Evolutionary conservation across 2,888 invertebrate genomes (phyloP), one percentile per base, ranked within the genome.

Genomic region (Acrocyrtus sp.): DNA sequence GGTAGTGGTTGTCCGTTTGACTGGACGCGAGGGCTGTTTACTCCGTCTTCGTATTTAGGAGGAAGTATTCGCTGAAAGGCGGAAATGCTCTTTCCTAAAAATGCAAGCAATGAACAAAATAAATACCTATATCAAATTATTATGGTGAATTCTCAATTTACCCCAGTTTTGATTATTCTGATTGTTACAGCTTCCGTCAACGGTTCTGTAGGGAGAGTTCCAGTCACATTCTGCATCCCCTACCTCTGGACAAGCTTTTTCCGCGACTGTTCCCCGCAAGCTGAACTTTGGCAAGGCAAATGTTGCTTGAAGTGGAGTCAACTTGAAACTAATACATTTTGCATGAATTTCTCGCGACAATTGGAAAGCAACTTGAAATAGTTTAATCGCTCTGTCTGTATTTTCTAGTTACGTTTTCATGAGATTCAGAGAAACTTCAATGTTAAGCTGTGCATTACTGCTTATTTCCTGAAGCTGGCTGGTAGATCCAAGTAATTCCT

Each of bases 151-250:
- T 45, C 17, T 45, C 45, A 45, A 10, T n/a, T 89, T 87, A 10
- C 98, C 98, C 88, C 92, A 90, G 8, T 89, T 88, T 0, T 96
- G 94, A 79, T 92, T 88, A 70, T 88, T 86, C 54, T 92, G 84
- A 84, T 98, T 98, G 84, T 99, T 99, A 84, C 98, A 99, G 0
- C 95, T 90, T 0, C 98, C 98, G 84, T 98, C 98, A 75, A 92
- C 88, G 0, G 92, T 88, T 62, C 94, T 87, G 84, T 91, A 94
- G 0, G 79, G 79, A 72, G 54, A 77, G 19, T 70, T 60, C 4
- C 72, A 74, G 19, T 60, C 60, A 43, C 79, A 79, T 63, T 62
- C 48, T 0, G 76, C 45, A 22, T 48, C 48, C 0, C 76, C 60
- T 21, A 78, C 48, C 0, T 76, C 60, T 21, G 79, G 79, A 63